Base-by-base conservation (phyloP, 2,888 invertebrate species). In the Ophonus ardosiacus region DNA sequence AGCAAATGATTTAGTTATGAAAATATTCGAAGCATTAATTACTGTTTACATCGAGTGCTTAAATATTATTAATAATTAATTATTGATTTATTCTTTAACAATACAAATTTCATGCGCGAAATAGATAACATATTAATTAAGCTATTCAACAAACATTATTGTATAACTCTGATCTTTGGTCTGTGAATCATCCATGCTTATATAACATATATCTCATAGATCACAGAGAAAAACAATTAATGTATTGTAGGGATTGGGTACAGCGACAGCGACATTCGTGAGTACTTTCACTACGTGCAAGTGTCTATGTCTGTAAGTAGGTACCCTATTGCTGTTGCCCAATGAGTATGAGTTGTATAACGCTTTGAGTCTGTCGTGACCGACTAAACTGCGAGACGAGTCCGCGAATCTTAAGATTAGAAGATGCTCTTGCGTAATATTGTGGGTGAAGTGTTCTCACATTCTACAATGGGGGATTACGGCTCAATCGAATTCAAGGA, bases 341-440 rank as follows among this genome's bases (percentile, higher is more conserved):
- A 83, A 83, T 83, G 63, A 76, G 13, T 81, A 61, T 83, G 71
- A 59, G 83, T 83, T 83, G 83, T 83, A 83, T 83, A 83, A 83
- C 83, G 74, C 83, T 74, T 83, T 74, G 71, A 61, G 31, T 31
- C 76, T 74, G 74, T 83, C 83, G 83, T 83, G 83, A 83, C 82
- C 82, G 65, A 51, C 51, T 13, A 68, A 51, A 21, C 40, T 56
- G 61, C 65, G 31, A 31, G 31, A 24, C 81, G 63, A 61, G 40
- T 68, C 51, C 51, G 40, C 71, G 71, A 74, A 74, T 21, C 38
- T 38, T n/a, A 7, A 51, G 10, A 51, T 51, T 51, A 13, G 43
- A 51, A 51, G 43, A 51, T 51, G 43, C 13, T 51, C 17, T 74
- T 74, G 18, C 43, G 43, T 74, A 74, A 74, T 38, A 6, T 17